Evolutionary conservation across 2,113 vertebrate species (phyloP), one percentile per base, ranked within the genome.

Genomic region (Catharus fuscescens): DNA sequence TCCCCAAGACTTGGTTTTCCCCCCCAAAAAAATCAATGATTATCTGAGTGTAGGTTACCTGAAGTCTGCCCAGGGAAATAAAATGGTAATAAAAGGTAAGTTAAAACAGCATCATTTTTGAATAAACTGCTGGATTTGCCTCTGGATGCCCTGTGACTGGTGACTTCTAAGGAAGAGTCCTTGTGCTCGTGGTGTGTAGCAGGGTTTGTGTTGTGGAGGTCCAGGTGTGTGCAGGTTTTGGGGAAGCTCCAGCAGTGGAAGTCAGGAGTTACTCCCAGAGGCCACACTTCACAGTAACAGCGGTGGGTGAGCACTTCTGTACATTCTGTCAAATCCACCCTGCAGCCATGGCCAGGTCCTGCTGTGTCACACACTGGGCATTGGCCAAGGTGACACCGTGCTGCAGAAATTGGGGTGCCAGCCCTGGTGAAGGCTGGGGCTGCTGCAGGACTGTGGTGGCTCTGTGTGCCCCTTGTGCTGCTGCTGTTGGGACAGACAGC

Each of bases 281-380:
- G 44, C 42, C 2, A 1, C 28, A 11, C 65, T 84, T 89, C 38
- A 42, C 1, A 4, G 2, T 1, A 3, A 23, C 29, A 32, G 42
- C 1, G 0, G 23, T 2, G 1, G 10, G 17, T 34, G 36, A 48
- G 34, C 1, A 0, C 9, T 83, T 40, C 50, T 18, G 14, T 34
- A 5, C 24, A 10, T 53, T 48, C 66, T 86, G 21, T 26, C 54
- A 45, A 10, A 28, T 45, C 28, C 36, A 5, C 15, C 6, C 62
- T 40, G 24, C 29, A 57, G 36, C 64, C 2, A 1, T 40, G 28
- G 65, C 48, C 2, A 2, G n/a, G 9, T 84, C 45, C 32, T 60
- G 19, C n/a, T 10, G 4, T 60, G 36, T 78, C 64, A 40, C 20
- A 26, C 6, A 0, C 29, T 32, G 52, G 32, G 20, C 32, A 4